Percentiles rank a stretch among this genome's conserved stretches.
phyloP scores from a whole-genome alignment of 1,140 invertebrate species.

The Drosophila tani region DNA sequence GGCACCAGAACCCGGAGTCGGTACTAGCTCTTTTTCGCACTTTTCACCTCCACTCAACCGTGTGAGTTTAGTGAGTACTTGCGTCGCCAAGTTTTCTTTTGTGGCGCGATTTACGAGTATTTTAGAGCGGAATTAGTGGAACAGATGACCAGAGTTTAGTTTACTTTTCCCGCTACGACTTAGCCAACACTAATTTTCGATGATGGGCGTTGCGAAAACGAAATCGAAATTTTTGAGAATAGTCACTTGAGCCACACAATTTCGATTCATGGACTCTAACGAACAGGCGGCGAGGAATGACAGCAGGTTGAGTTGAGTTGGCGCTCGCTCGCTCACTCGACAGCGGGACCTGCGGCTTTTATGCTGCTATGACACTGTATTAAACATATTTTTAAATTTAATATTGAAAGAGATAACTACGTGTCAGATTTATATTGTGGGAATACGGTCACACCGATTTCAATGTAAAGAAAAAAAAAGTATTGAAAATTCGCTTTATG shows the following conservation, averaged over 20 bases:
- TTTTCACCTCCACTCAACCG: conserved; percentile 6
- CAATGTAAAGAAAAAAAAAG: no score
- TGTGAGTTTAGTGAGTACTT: conserved; percentile 8
- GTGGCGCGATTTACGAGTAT: no score
- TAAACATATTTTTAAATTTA: neutral
- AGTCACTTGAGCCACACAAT: conserved; percentile 67
- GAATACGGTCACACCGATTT: no score
- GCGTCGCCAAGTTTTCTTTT: neutral
- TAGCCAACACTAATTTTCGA: conserved; percentile 40
- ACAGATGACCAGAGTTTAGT: neutral
- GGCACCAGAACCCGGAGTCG: conserved; percentile 29
- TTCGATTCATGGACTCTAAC: conserved; percentile 85
- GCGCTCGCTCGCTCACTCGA: conserved; percentile 55
- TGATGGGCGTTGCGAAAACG: conserved; percentile 7
- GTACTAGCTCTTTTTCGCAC: conserved; percentile 14
- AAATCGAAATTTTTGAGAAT: conserved; percentile 30
- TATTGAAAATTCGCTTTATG: no score
- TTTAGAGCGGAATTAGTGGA: no score
- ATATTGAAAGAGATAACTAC: no score
- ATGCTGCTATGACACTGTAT: neutral
- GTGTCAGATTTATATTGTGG: no score
- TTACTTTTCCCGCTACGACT: neutral
- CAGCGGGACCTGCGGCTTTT: conserved; percentile 50
- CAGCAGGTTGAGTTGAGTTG: conserved; percentile 54
- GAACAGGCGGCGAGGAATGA: conserved; percentile 64